These are phyloP conservation scores for Operophtera brumata DNA, from an alignment of 2,888 invertebrate genomes.

Conservation along the genomic window DNA sequence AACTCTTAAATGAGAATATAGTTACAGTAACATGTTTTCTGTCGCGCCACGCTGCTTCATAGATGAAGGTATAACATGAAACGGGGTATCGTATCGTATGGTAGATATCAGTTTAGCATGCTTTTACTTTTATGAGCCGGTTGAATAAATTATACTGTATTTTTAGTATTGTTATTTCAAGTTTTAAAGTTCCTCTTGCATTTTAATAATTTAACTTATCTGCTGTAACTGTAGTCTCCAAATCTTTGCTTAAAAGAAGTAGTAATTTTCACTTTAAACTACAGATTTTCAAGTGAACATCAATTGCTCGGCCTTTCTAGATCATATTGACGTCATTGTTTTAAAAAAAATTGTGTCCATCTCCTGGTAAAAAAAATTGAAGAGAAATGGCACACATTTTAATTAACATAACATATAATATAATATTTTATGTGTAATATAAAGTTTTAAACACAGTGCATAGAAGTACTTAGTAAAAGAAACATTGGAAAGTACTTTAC, in stretches of 20 bases:
- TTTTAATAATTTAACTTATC: slow-evolving; percentile 8
- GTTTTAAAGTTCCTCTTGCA: background rate
- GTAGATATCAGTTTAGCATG: slow-evolving; percentile 21
- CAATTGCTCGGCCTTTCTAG: background rate
- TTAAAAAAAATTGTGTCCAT: too few relatives aligned
- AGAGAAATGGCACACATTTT: too few relatives aligned
- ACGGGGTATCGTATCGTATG: slow-evolving; percentile 35
- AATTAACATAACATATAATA: too few relatives aligned
- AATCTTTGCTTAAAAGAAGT: slow-evolving; percentile 37
- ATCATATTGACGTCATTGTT: too few relatives aligned
- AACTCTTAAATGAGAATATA: slow-evolving; percentile 41
- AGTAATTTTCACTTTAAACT: slow-evolving; percentile 13
- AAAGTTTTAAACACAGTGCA: too few relatives aligned
- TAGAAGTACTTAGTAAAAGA: background rate
- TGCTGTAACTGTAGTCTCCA: slow-evolving; percentile 53
- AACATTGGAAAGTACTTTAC: background rate
- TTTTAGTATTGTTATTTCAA: slow-evolving; percentile 4
- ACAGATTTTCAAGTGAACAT: slow-evolving; percentile 6
- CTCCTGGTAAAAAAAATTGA: too few relatives aligned
- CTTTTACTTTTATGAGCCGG: background rate
- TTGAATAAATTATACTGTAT: slow-evolving; percentile 3
- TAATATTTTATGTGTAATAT: too few relatives aligned
- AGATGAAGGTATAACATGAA: slow-evolving; percentile 38
- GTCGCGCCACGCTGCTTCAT: slow-evolving; percentile 34
- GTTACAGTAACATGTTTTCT: slow-evolving; percentile 51